phyloP scores from a whole-genome alignment of 2,113 vertebrate species.

The Pseudorectes ferrugineus region DNA sequence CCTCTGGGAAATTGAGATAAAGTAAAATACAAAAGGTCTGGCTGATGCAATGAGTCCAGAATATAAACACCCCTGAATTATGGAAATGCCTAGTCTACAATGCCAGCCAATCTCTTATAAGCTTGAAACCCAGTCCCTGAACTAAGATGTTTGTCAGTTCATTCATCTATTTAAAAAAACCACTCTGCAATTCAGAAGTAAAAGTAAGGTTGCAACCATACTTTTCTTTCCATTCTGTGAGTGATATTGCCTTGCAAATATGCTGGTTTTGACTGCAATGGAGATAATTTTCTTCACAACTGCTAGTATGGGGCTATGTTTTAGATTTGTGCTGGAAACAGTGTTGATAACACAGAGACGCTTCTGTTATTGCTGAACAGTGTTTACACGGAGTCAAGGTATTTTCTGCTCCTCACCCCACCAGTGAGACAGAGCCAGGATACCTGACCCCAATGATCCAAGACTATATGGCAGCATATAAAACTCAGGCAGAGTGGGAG shows the following conservation, averaged over 20 bases:
- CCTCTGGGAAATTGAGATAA: background rate
- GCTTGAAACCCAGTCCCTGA: background rate
- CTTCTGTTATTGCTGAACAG: background rate
- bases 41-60: background rate
- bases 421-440: too few species aligned
- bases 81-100: background rate
- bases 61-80: background rate
- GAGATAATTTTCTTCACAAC: background rate
- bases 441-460: background rate
- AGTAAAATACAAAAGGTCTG: background rate
- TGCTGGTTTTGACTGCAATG: background rate
- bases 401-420: background rate
- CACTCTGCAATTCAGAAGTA: background rate
- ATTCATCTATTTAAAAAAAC: background rate
- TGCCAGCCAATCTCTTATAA: background rate
- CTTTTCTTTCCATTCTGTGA: background rate
- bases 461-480: background rate
- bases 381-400: background rate
- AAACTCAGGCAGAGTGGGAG: background rate
- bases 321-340: background rate
- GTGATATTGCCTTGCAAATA: background rate
- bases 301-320: background rate
- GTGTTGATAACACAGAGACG: background rate
- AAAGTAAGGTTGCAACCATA: background rate
- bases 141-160: background rate